phyloP scores from a whole-genome alignment of 2,888 invertebrate species.

The Mylabris sibirica region DNA sequence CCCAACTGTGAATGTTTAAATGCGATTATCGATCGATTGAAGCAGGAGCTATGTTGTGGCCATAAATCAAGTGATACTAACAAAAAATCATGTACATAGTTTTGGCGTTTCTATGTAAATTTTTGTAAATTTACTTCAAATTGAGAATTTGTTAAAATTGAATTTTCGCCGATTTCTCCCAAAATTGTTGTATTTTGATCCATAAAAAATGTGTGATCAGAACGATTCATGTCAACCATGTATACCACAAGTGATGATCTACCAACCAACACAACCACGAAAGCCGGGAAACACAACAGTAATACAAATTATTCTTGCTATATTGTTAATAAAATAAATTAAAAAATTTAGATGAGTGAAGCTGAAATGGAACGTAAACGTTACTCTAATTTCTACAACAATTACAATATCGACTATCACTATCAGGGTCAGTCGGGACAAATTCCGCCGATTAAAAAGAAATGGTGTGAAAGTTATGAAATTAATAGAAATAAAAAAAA shows the following conservation, averaged over 20 bases:
- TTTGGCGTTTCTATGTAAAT: conserved; percentile 1
- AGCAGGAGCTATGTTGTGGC: background rate
- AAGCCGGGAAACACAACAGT: background rate
- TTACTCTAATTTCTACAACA: conserved; percentile 55
- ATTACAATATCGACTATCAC: conserved; percentile 54
- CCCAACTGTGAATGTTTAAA: background rate
- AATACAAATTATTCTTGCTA: background rate
- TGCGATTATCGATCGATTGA: background rate
- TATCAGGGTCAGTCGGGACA: no score
- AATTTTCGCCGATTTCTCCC: background rate
- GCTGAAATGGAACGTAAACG: conserved; percentile 26
- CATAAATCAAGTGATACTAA: background rate
- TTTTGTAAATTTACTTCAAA: background rate
- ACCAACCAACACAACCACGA: background rate
- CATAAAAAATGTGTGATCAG: background rate
- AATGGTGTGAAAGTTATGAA: conserved; percentile 45
- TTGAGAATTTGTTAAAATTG: background rate
- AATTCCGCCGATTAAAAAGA: background rate
- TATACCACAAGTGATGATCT: background rate
- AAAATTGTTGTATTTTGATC: background rate
- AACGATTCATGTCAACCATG: background rate
- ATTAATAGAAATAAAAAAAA: conserved; percentile 31
- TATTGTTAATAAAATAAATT: background rate
- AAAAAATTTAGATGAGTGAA: background rate
- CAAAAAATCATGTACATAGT: background rate